phyloP scores from a whole-genome alignment of 2,888 invertebrate genomes.

The Arrhopalites spinosus region DNA sequence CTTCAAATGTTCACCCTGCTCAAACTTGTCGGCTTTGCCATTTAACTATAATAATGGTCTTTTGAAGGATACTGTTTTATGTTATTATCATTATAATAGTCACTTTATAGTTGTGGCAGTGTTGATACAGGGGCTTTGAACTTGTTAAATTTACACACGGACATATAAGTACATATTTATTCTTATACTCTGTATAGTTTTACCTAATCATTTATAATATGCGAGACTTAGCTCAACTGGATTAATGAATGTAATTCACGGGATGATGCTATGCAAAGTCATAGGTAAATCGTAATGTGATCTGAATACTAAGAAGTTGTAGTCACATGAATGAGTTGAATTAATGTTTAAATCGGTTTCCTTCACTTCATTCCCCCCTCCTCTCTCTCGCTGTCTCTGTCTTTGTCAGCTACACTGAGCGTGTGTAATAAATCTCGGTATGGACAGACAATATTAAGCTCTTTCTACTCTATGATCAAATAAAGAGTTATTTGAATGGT shows the following conservation, averaged over 20 bases:
- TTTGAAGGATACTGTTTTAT: neutral
- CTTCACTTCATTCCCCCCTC: neutral
- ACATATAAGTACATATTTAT: slow-evolving; percentile 9
- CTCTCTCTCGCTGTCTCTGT: neutral
- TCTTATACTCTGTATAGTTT: neutral
- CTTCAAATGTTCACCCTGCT: slow-evolving; percentile 17
- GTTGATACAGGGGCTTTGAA: neutral
- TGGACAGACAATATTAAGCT: slow-evolving; percentile 2
- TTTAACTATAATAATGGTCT: neutral
- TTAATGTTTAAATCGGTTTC: slow-evolving; percentile 37
- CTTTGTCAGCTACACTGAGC: slow-evolving; percentile 20
- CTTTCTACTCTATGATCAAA: neutral
- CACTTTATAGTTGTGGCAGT: neutral
- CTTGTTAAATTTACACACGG: slow-evolving; percentile 34
- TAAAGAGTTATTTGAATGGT: neutral
- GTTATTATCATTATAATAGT: neutral
- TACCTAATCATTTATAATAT: no score
- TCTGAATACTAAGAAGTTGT: slow-evolving; percentile 34
- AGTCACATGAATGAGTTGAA: slow-evolving; percentile 38
- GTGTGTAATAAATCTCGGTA: slow-evolving; percentile 4
- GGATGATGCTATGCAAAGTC: slow-evolving; percentile 34
- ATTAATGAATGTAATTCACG: slow-evolving; percentile 40
- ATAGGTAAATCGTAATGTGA: slow-evolving; percentile 34
- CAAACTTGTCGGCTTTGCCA: neutral
- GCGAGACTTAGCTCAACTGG: slow-evolving; percentile 19